Conservation (phyloP, 2,888 invertebrate species). For the Neria commutata region DNA sequence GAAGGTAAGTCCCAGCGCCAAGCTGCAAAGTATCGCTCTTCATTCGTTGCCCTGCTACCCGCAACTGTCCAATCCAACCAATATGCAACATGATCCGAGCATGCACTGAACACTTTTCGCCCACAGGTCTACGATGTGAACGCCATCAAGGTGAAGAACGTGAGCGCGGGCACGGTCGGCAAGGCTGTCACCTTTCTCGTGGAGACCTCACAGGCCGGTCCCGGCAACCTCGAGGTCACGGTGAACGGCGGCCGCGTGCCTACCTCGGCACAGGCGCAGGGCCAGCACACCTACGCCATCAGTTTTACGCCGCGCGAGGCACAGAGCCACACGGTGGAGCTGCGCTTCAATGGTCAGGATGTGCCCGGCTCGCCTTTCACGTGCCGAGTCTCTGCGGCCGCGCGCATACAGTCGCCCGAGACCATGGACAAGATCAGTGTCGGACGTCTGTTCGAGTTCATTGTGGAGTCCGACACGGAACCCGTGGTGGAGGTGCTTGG, state of each 20-base stretch:
- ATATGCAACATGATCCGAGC: not conserved
- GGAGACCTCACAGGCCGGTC: slow-evolving; percentile 97
- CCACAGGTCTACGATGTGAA: slow-evolving; percentile 85
- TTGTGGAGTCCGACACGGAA: slow-evolving; percentile 83
- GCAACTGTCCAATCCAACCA: not conserved
- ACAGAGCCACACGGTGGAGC: slow-evolving; percentile 88
- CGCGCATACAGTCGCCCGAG: slow-evolving; percentile 83
- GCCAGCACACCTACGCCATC: slow-evolving; percentile 94
- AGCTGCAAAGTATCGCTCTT: not conserved
- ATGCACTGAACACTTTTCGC: too few relatives aligned
- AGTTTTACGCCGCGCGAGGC: slow-evolving; percentile 95
- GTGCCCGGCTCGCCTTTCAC: slow-evolving; percentile 77
- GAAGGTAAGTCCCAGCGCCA: slow-evolving; percentile 65
- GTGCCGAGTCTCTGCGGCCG: slow-evolving; percentile 73
- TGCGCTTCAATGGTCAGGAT: slow-evolving; percentile 94
- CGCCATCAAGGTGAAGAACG: slow-evolving; percentile 92
- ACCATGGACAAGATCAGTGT: slow-evolving; percentile 90
- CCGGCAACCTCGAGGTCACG: slow-evolving; percentile 97
- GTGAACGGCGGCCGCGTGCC: slow-evolving; percentile 98
- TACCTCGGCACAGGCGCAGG: slow-evolving; percentile 94
- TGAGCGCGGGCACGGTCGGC: slow-evolving; percentile 84
- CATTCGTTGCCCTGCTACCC: not conserved
- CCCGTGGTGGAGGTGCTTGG: slow-evolving; percentile 83
- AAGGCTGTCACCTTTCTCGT: slow-evolving; percentile 92
- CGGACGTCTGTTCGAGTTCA: slow-evolving; percentile 81